Evolutionary conservation across 2,888 invertebrate species (phyloP).

Genomic region (Invenusta paracnida): DNA sequence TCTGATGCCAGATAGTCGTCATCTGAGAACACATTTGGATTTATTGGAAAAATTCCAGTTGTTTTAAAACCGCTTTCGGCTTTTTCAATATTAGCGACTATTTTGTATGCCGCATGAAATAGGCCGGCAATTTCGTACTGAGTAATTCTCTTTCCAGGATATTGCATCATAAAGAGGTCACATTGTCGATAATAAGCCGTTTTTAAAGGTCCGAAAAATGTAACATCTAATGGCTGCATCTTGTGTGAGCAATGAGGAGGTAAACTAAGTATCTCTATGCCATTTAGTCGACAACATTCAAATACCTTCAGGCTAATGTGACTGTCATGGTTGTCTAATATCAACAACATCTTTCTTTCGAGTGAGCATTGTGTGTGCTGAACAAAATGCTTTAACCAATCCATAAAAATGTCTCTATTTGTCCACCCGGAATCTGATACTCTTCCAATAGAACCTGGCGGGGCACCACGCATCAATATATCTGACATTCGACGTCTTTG

Average conservation of each 20-base stretch:
- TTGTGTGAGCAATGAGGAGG: slow-evolving; percentile 46
- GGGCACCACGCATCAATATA: slow-evolving; percentile 42
- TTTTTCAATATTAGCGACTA: slow-evolving; percentile 9
- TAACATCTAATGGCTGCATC: slow-evolving; percentile 46
- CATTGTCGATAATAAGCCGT: slow-evolving; percentile 50
- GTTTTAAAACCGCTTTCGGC: slow-evolving; percentile 25
- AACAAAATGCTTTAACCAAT: slow-evolving; percentile 45
- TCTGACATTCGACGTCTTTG: slow-evolving; percentile 40
- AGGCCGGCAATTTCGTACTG: slow-evolving; percentile 49
- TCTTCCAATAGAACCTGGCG: slow-evolving; percentile 41
- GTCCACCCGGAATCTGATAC: slow-evolving; percentile 45
- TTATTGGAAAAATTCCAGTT: slow-evolving; percentile 40
- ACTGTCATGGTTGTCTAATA: slow-evolving; percentile 45
- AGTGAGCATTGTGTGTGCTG: slow-evolving; percentile 40
- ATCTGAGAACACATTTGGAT: slow-evolving; percentile 36
- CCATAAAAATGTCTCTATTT: slow-evolving; percentile 45
- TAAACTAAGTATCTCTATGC: slow-evolving; percentile 46
- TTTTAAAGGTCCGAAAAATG: slow-evolving; percentile 54
- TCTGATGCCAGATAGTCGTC: slow-evolving; percentile 34
- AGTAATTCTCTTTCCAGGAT: slow-evolving; percentile 54
- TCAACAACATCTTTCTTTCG: slow-evolving; percentile 39
- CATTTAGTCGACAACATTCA: slow-evolving; percentile 44
- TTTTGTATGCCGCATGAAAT: slow-evolving; percentile 41
- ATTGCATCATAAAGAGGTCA: slow-evolving; percentile 52
- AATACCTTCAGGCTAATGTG: slow-evolving; percentile 43